Conservation (phyloP, 2,888 invertebrate species). For the Cantharis nigra region DNA sequence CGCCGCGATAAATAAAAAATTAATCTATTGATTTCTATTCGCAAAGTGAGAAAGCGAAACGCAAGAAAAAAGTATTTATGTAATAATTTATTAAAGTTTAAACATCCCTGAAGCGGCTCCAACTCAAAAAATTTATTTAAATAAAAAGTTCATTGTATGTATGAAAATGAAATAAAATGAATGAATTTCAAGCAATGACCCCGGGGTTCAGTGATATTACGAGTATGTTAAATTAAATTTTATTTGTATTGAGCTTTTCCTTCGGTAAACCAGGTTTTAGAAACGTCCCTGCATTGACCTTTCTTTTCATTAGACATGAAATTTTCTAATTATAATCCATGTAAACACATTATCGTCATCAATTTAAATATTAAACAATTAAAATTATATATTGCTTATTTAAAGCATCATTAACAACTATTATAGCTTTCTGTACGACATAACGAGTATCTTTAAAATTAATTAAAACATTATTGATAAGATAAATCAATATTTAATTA, state of each 20-base stretch:
- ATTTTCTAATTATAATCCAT: not conserved
- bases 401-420: not conserved
- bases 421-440: not conserved
- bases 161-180: too few species aligned
- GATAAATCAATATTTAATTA: not conserved
- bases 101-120: too few species aligned
- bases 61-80: too few species aligned
- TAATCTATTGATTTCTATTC: not conserved
- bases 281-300: not conserved
- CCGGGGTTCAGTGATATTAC: too few species aligned
- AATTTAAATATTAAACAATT: not conserved
- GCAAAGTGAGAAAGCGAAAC: not conserved
- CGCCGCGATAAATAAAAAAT: not conserved
- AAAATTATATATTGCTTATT: not conserved
- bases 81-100: too few species aligned
- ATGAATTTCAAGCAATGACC: too few species aligned
- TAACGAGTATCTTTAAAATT: not conserved
- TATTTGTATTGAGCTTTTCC: too few species aligned
- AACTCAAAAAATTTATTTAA: too few species aligned
- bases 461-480: not conserved
- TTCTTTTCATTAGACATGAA: not conserved
- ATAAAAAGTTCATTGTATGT: too few species aligned
- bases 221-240: too few species aligned
- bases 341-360: not conserved
- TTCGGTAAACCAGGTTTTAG: not conserved